Percentiles rank a stretch among this genome's conserved stretches.
These are phyloP conservation scores for Pedionomus torquatus DNA, from an alignment of 2,113 vertebrate genomes.

Conservation along the genomic window DNA sequence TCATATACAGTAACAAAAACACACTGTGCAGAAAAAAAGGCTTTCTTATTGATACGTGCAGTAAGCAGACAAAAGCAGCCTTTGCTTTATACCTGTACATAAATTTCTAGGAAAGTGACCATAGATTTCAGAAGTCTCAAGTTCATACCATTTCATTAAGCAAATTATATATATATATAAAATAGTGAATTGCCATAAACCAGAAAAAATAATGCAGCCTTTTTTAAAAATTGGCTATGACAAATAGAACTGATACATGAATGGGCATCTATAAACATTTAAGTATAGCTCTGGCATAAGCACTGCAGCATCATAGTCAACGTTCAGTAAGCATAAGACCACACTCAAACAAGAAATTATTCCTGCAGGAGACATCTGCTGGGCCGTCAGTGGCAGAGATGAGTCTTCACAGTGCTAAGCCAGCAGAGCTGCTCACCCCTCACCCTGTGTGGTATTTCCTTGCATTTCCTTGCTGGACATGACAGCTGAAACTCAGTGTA, in stretches of 20 bases:
- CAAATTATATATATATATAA: background rate
- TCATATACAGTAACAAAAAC: background rate
- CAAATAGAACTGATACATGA: background rate
- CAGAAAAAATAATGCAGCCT: background rate
- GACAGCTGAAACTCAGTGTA: background rate
- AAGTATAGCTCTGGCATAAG: background rate
- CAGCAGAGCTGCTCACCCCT: background rate
- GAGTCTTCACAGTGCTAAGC: background rate
- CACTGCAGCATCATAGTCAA: background rate
- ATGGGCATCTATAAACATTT: background rate
- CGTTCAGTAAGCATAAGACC: background rate
- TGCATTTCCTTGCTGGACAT: background rate
- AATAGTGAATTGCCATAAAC: background rate
- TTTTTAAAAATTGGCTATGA: background rate
- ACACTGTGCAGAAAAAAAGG: background rate
- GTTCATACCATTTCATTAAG: background rate
- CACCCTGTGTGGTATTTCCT: background rate
- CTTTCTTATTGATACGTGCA: background rate
- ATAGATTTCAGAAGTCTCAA: background rate
- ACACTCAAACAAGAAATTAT: background rate
- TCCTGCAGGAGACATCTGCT: background rate
- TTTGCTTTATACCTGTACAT: background rate
- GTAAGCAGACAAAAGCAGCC: background rate
- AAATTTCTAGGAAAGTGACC: background rate
- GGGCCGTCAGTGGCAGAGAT: background rate